Evolutionary conservation across 2,113 vertebrate species (phyloP).

Genomic region (Lota lota): DNA sequence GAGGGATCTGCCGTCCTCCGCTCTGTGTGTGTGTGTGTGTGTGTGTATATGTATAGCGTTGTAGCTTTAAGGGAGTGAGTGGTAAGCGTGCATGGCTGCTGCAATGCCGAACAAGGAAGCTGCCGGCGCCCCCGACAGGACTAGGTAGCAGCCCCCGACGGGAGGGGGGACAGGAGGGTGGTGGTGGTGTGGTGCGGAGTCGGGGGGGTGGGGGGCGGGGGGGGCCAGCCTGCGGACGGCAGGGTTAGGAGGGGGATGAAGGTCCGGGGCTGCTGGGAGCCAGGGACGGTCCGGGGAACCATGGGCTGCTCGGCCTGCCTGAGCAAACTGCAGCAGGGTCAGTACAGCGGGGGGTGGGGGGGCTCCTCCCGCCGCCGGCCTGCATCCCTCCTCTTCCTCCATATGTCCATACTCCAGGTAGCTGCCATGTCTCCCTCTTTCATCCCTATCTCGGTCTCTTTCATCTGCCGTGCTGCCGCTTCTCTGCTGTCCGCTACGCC

Average conservation of each 20-base stretch:
- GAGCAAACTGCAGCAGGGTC: conserved; percentile 87
- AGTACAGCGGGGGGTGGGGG: conserved; percentile 69
- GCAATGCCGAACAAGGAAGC: conserved; percentile 65
- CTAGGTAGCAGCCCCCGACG: conserved; percentile 64
- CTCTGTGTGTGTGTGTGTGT: conserved; percentile 33
- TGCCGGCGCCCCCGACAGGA: conserved; percentile 41
- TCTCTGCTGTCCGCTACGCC: background rate
- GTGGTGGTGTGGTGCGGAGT: too few relatives aligned
- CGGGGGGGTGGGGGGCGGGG: conserved; percentile 34
- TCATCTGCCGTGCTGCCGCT: background rate
- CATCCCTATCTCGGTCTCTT: conserved; percentile 4
- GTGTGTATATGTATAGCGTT: conserved; percentile 5
- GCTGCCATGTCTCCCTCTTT: conserved; percentile 24
- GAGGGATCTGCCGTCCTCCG: conserved; percentile 27
- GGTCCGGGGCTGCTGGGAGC: conserved; percentile 92
- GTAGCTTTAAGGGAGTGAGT: conserved; percentile 3
- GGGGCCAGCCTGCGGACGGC: conserved; percentile 61
- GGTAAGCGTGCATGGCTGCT: conserved; percentile 14
- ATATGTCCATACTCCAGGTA: conserved; percentile 44
- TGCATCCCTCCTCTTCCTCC: conserved; percentile 47
- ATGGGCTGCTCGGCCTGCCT: conserved; percentile 93
- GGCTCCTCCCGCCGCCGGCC: conserved; percentile 43
- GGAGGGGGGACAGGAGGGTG: conserved; percentile 45
- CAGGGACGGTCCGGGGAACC: conserved; percentile 78
- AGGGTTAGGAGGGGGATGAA: conserved; percentile 79